Evolutionary conservation across 2,113 vertebrate species (phyloP).

Genomic region (Erythrolamprus reginae): DNA sequence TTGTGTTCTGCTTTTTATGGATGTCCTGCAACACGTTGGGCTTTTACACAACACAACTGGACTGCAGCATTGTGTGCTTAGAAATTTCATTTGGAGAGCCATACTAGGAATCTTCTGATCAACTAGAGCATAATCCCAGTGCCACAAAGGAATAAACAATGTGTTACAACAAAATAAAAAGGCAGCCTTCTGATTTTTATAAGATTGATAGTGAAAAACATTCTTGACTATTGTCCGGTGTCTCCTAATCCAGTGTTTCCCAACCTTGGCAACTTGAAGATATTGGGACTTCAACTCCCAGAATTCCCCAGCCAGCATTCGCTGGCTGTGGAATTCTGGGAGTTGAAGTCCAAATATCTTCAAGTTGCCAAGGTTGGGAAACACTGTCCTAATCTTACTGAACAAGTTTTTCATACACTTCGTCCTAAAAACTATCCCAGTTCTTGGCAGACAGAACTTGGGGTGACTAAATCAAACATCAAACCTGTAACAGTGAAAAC

Average conservation of each 20-base stretch:
- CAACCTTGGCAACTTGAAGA: too few species aligned
- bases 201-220: background rate
- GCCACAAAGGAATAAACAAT: background rate
- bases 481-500: background rate
- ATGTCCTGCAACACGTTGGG: background rate
- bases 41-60: background rate
- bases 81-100: background rate
- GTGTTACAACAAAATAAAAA: background rate
- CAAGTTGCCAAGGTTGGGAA: too few species aligned
- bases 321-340: too few species aligned
- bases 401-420: background rate
- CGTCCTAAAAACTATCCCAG: background rate
- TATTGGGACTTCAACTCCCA: too few species aligned
- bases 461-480: background rate
- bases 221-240: background rate
- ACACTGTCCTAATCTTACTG: background rate
- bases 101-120: background rate
- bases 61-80: background rate
- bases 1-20: background rate
- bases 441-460: background rate
- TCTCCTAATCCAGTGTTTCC: too few species aligned
- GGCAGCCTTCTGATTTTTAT: background rate
- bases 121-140: background rate
- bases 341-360: too few species aligned
- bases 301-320: too few species aligned